Base-by-base conservation (phyloP, 2,888 invertebrate genomes). In the Bombylius discolor region DNA sequence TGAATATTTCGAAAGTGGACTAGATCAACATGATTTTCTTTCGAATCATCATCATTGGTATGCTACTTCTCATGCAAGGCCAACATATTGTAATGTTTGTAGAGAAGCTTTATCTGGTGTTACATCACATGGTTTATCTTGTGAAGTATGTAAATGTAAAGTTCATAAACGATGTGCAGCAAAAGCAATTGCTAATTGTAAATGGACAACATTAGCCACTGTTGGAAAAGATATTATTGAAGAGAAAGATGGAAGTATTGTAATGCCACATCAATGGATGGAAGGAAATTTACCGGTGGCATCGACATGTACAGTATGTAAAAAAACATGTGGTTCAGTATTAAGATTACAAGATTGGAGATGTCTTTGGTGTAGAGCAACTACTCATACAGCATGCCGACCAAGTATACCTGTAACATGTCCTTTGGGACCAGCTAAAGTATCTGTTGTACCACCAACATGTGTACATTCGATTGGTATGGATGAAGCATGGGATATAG, bases 261-360 rank as follows among this genome's bases (percentile, higher is more conserved):
- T 86, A 62, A 94, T 96, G 92, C 95, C 95, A 13, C 97, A 98
- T 76, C 97, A 98, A 70, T 98, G 97, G 97, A 81, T 97, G 80
- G 96, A 96, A 73, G 96, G 97, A 47, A 97, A 97, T 76, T 77
- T 97, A 62, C 94, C 96, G 5, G 95, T 96, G 56, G 90, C 94
- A 56, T 87, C 95, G 59, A 89, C 92, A 73, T 98, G 97, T 74
- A 81, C 82, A 62, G 82, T 91, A 59, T 98, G 97, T 77, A 95
- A 95, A 70, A 93, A 93, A 76, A 95, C 91, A 9, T 97, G 97
- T 76, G 97, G 97, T 57, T 96, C 95, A 57, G 96, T 97, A 55
- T 78, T 95, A 61, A 86, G 91, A 67, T 76, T 93, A 63, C 95
- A 96, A 80, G 97, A 97, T 77, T 96, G 91, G 88, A 81, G 95